Evolutionary conservation across 2,888 invertebrate species (phyloP).

Genomic region (Drosophila paranaensis): DNA sequence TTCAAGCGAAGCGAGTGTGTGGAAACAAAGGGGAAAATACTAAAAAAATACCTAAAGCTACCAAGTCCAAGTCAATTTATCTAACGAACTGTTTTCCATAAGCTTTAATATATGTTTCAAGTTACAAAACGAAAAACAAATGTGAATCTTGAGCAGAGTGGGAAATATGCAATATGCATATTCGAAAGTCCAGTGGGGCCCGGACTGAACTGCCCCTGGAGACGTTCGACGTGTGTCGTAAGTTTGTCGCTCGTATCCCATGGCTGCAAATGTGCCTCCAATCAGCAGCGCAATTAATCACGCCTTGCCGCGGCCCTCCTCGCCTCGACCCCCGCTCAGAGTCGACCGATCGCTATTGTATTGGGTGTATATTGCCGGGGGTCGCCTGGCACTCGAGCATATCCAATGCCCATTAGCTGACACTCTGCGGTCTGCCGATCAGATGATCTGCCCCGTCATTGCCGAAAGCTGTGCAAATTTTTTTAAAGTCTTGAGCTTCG

Average conservation of each 20-base stretch:
- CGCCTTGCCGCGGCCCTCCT: background rate
- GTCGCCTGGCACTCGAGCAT: slow-evolving; percentile 10
- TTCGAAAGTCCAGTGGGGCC: slow-evolving; percentile 34
- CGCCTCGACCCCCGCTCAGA: background rate
- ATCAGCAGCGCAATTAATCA: slow-evolving; percentile 53
- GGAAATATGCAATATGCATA: slow-evolving; percentile 11
- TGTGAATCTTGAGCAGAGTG: background rate
- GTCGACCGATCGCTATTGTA: slow-evolving; percentile 2
- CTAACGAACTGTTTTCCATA: background rate
- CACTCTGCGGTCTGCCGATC: slow-evolving; percentile 7
- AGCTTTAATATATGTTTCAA: background rate
- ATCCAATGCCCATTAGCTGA: slow-evolving; percentile 18
- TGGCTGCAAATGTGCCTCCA: slow-evolving; percentile 30
- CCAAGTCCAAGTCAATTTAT: background rate
- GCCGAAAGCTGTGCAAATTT: slow-evolving; percentile 34
- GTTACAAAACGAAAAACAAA: background rate
- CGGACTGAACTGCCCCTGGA: slow-evolving; percentile 14
- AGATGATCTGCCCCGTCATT: slow-evolving; percentile 37
- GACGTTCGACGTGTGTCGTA: slow-evolving; percentile 36
- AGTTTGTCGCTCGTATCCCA: slow-evolving; percentile 30
- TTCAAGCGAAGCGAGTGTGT: too few relatives aligned
- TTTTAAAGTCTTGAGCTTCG: background rate
- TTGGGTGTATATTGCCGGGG: slow-evolving; percentile 3
- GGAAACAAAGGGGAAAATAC: background rate
- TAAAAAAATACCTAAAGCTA: too few relatives aligned